Evolutionary conservation across 2,797 vertebrate species (phyloP), one percentile per base, ranked within the genome.

Genomic region (Squalus acanthias): DNA sequence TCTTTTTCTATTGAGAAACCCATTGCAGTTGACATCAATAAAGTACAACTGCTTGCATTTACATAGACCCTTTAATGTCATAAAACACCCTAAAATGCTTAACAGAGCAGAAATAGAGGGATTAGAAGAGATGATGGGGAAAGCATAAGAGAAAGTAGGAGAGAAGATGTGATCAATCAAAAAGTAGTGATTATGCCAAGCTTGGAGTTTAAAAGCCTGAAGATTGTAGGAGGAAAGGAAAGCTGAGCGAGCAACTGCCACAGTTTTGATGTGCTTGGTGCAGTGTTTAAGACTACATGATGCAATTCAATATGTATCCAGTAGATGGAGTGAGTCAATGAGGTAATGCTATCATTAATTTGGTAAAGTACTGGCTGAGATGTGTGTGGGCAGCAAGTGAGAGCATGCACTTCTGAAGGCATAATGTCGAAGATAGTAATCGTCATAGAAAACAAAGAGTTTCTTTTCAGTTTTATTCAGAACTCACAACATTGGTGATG

Each of bases 261-360:
- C 46, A 85, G 20, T 67, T 69, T 69, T 91, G n/a, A 39, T 46
- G 20, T 46, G 39, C 17, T 9, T 24, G 20, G 9, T 39, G 39
- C 22, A 46, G 5, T 91, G 57, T 39, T 46, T 46, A 20, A 65
- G 20, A 12, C n/a, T 24, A n/a, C 10, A 63, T 63, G 63, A 69
- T 93, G 91, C 26, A 69, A 69, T 93, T 93, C 91, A 93, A 50
- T 50, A 46, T 93, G 63, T 93, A 93, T 67, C 91, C 91, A 93
- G 65, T 39, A 93, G 91, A 69, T 93, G 91, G 91, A 67, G 91
- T 93, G n/a, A 39, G 91, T 69, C 65, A 93, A 69, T 69, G 63
- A 93, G 22, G 3, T 46, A 92, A 65, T 92, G 29, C n/a, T 93
- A 24, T 85, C 6, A 24, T 8, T 85, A 50, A 7, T 26, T 46